Base-by-base conservation (phyloP, 35 echinoderm and acorn worm genomes). In the Ptychodera flava region DNA sequence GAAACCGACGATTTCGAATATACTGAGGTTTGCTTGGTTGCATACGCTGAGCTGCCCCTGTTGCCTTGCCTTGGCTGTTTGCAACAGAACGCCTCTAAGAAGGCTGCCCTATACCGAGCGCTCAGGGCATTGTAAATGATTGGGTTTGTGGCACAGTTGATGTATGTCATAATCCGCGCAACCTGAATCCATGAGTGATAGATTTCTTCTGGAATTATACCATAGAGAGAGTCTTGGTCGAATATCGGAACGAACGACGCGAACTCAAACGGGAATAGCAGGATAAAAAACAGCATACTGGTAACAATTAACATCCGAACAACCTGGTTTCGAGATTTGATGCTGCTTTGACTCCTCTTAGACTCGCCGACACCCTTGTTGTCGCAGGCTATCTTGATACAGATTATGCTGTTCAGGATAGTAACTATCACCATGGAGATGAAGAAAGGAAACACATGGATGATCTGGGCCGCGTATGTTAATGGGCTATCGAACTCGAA, bases 271-370 rank as follows among this genome's bases (percentile, higher is more conserved):
- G 89, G 84, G 15, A 83, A 78, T 32, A 86, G 29, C 29, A 79
- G 76, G 37, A 85, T 36, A 53, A 91, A 86, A 53, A 86, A 91
- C 12, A 86, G 27, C 14, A 78, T 64, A n/a, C 89, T 83, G 89
- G 85, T 91, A 35, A 91, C 38, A 31, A 91, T 81, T 16, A 91
- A 80, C 89, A 91, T 91, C 1, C 89, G 83, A 0, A 78, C 84
- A 30, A 91, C 89, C 35, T 85, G 84, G 79, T 91, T 91, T 31
- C 89, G 10, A 22, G 78, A 86, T 91, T 89, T 28, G 34, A 30
- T 82, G 33, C 45, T 64, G 10, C 45, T 64, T 53, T 89, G 87
- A 32, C 78, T 38, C n/a, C 34, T 14, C 0, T 80, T 0, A 78
- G 83, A 64, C 6, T 64, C 45, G 45, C 45, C 45, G 22, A 64